Base-by-base conservation (phyloP, 2,797 vertebrate species). In the Corythornis leucogaster region DNA sequence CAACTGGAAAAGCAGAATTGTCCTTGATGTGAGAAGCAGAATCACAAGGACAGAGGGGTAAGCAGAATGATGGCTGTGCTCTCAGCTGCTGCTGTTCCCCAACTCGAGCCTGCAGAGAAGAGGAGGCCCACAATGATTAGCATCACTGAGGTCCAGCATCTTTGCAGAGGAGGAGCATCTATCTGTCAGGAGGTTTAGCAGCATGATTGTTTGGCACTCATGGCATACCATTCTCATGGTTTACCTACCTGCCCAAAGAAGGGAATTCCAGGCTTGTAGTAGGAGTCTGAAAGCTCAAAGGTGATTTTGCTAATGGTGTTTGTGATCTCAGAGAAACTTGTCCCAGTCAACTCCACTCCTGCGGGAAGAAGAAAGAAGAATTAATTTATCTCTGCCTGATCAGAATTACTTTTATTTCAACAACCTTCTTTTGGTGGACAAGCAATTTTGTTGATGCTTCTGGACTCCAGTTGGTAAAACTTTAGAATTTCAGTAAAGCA, bases 231-330 rank as follows among this genome's bases (percentile, higher is more conserved):
- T 68, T 43, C 45, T 68, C 55, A 6, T 53, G 30, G 69, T 59
- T 87, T 93, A 74, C 93, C 57, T 66, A 98, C 98, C 97, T 97
- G 96, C 13, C 96, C 97, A 69, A 92, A 93, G 85, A 97, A 97
- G 43, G 97, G 97, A 45, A 98, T 59, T 33, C 97, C 97, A 22
- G n/a, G 85, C 90, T 97, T 97, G 70, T 97, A 97, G 55, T 94
- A 24, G 12, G 93, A 33, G 30, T 98, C 97, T 75, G 92, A 63
- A 28, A 89, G 33, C 28, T 78, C 96, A 75, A 98, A 97, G 3
- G 33, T 92, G 40, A 97, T 38, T 75, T 31, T 96, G 85, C 94
- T 97, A 30, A 98, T 57, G 10, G 71, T 95, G 7, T 17, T 20
- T 51, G 97, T 97, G 87, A 98, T 97, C 26, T 95, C 80, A 31